Percentiles rank a stretch among this genome's conserved stretches.
These are phyloP conservation scores for Platorchestia sp. DNA, from an alignment of 1,140 invertebrate species.

Conservation along the genomic window DNA sequence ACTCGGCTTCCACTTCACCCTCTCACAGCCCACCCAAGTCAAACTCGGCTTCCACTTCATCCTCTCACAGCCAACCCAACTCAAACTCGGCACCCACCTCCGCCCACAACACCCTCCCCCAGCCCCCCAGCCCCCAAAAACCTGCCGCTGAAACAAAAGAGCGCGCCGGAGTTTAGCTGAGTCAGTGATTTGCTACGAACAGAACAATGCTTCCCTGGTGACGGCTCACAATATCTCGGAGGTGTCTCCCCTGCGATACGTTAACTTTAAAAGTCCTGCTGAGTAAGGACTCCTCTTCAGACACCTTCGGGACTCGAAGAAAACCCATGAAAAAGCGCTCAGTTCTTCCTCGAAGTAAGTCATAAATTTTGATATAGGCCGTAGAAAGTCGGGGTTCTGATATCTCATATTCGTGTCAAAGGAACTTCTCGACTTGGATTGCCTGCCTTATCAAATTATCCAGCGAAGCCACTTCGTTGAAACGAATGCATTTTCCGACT, in stretches of 20 bases:
- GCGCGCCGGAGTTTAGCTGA: constrained; percentile 21
- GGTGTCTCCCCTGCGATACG: constrained; percentile 33
- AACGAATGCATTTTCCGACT: neutral
- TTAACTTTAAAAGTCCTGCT: constrained; percentile 36
- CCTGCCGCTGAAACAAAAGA: constrained; percentile 44
- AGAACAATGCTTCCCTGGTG: constrained; percentile 36
- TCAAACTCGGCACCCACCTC: neutral
- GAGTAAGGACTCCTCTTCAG: constrained; percentile 3
- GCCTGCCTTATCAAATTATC: neutral
- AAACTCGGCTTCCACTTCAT: neutral
- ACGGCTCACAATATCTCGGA: neutral
- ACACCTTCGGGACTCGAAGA: neutral
- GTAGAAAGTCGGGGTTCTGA: neutral
- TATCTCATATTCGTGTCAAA: neutral
- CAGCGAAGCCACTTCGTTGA: neutral
- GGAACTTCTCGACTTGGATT: neutral
- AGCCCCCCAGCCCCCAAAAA: neutral
- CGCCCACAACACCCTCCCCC: neutral
- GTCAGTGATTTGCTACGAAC: constrained; percentile 10
- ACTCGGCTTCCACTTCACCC: neutral
- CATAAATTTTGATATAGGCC: neutral
- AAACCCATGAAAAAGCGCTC: neutral
- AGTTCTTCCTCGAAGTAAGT: neutral
- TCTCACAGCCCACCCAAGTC: neutral
- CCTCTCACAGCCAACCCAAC: neutral